Conservation (phyloP, 2,888 invertebrate species). For the Lucinisca nassula region DNA sequence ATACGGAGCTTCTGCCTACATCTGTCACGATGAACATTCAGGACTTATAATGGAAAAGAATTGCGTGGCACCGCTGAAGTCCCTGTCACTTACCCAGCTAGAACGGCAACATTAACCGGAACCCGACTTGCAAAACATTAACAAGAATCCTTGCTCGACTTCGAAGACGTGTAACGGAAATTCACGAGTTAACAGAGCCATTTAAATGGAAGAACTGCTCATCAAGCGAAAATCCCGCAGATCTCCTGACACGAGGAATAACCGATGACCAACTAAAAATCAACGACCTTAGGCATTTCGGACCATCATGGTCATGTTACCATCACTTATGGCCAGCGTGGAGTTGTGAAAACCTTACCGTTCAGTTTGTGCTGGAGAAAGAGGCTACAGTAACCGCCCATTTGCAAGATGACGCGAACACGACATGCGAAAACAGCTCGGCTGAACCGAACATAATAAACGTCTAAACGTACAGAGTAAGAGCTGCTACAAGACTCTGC, state of each 20-base stretch:
- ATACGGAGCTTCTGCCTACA: constrained; percentile 47
- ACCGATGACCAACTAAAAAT: neutral
- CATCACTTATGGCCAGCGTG: too few species aligned
- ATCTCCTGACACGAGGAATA: constrained; percentile 45
- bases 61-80: constrained; percentile 52
- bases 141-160: constrained; percentile 2
- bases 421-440: too few species aligned
- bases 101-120: constrained; percentile 52
- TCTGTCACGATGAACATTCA: constrained; percentile 8
- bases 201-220: constrained; percentile 40
- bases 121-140: constrained; percentile 35
- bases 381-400: too few species aligned
- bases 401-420: too few species aligned
- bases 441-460: neutral
- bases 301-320: too few species aligned
- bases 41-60: constrained; percentile 43
- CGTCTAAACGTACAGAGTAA: neutral
- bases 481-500: neutral
- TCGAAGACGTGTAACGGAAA: constrained; percentile 31
- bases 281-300: constrained; percentile 15
- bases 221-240: constrained; percentile 44
- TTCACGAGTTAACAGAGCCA: neutral
- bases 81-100: constrained; percentile 42
- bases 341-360: too few species aligned
- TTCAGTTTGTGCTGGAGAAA: too few species aligned